These are phyloP conservation scores for Okamejei kenojei DNA, from an alignment of 2,797 vertebrate genomes.

Conservation along the genomic window DNA sequence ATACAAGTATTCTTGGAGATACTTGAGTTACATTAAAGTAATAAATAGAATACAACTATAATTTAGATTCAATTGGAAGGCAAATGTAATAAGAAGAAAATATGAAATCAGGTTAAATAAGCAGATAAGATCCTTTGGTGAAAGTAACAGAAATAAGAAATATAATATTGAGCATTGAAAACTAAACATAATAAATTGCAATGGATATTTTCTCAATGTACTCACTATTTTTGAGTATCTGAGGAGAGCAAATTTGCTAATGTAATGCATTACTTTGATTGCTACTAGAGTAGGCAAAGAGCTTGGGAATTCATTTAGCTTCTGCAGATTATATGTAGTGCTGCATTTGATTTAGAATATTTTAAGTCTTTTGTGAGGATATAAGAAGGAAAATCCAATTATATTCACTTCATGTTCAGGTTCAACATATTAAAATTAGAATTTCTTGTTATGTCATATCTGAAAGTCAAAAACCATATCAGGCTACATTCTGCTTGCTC, in stretches of 20 bases:
- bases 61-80: background rate
- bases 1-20: background rate
- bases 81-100: background rate
- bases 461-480: background rate
- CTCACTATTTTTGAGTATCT: background rate
- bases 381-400: background rate
- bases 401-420: background rate
- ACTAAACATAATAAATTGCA: background rate
- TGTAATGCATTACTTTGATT: background rate
- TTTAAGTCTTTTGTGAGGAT: background rate
- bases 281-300: background rate
- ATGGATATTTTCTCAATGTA: background rate
- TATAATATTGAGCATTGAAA: background rate
- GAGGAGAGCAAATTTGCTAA: background rate
- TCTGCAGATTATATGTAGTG: background rate
- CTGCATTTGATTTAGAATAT: background rate
- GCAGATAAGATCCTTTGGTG: background rate
- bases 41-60: background rate
- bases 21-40: slow-evolving; percentile 2
- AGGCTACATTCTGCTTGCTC: no score
- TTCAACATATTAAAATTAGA: background rate
- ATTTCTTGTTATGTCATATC: background rate
- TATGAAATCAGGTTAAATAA: background rate
- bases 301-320: background rate
- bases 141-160: background rate